Conservation (phyloP, 2,113 vertebrate genomes). For the Irena cyanogastra region DNA sequence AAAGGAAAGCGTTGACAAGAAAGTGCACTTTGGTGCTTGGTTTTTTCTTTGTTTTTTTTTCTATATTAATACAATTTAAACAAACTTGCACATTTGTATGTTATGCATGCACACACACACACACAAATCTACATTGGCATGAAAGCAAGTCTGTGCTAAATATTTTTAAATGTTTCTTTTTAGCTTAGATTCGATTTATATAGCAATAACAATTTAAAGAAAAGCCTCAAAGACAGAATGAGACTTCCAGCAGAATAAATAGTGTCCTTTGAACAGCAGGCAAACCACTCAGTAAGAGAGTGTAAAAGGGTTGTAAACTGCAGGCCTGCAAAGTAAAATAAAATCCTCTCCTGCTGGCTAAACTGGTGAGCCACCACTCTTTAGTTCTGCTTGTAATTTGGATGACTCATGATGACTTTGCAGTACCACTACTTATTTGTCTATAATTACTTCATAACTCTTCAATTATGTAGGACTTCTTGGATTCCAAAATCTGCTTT, state of each 20-base stretch:
- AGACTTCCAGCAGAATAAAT: conserved; percentile 23
- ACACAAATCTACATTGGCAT: background rate
- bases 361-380: background rate
- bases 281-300: background rate
- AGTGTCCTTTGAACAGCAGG: conserved; percentile 15
- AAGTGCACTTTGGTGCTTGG: background rate
- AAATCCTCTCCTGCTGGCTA: background rate
- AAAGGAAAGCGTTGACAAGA: background rate
- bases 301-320: background rate
- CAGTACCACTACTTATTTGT: background rate
- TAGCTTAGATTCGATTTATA: conserved; percentile 48
- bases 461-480: background rate
- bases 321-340: background rate
- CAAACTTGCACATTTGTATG: background rate
- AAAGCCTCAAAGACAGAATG: conserved; percentile 36
- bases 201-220: conserved; percentile 13
- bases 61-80: background rate
- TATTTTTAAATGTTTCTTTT: conserved; percentile 33
- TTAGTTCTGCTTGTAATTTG: background rate
- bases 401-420: background rate
- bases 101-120: background rate
- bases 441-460: background rate
- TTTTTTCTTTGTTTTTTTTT: accelerated
- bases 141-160: conserved; percentile 26
- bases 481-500: background rate